Evolutionary conservation across 2,113 vertebrate genomes (phyloP).

Genomic region (Nothoprocta perdicaria): DNA sequence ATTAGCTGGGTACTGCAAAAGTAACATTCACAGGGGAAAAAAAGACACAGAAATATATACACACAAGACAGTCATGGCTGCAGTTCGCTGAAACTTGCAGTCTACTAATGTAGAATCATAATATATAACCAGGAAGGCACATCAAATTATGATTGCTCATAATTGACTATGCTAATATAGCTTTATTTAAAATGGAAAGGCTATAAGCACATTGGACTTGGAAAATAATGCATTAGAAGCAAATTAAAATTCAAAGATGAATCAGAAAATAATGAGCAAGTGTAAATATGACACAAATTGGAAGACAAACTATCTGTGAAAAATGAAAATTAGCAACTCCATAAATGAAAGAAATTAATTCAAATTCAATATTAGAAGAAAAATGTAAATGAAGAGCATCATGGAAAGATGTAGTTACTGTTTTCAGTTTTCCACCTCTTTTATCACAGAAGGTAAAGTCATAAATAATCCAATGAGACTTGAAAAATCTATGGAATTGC

Average conservation of each 20-base stretch:
- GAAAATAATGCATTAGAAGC: not conserved
- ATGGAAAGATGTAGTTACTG: slow-evolving; percentile 48
- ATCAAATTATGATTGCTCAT: slow-evolving; percentile 3
- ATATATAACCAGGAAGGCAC: not conserved
- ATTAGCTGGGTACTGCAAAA: slow-evolving; percentile 53
- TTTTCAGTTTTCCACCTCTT: not conserved
- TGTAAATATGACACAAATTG: slow-evolving; percentile 3
- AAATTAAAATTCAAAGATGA: not conserved
- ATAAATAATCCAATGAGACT: not conserved
- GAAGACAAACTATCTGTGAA: not conserved
- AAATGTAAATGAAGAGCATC: not conserved
- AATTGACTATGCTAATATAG: not conserved
- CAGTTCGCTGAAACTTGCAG: slow-evolving; percentile 27
- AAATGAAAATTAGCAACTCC: slow-evolving; percentile 9
- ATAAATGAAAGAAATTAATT: not conserved
- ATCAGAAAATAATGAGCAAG: not conserved
- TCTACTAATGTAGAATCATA: slow-evolving; percentile 20
- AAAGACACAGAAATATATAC: slow-evolving; percentile 37
- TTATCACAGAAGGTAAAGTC: slow-evolving; percentile 7
- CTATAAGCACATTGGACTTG: not conserved
- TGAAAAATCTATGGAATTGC: not conserved
- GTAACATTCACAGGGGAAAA: slow-evolving; percentile 57
- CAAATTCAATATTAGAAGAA: not conserved
- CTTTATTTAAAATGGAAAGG: slow-evolving; percentile 17
- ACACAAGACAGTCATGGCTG: slow-evolving; percentile 37